A percentile compares a stretch with the other conserved stretches of the same genome.
phyloP scores from a whole-genome alignment of 2,888 invertebrate species.

The Phrixothrix hirtus region DNA sequence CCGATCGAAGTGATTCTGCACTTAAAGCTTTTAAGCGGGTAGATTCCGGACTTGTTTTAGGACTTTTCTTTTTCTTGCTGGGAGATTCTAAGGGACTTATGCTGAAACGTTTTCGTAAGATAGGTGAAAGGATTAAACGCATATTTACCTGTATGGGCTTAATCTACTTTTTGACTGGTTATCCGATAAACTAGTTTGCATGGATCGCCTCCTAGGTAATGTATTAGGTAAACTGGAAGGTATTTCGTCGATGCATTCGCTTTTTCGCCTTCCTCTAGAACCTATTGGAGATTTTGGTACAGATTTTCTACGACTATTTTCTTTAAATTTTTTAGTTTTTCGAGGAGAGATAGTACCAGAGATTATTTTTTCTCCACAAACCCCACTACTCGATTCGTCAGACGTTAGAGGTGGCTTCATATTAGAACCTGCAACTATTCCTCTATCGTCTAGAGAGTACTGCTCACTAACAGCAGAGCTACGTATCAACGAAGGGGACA shows the following conservation, averaged over 20 bases:
- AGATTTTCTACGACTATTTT: constrained; percentile 69
- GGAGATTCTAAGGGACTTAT: constrained; percentile 61
- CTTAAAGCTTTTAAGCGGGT: constrained; percentile 76
- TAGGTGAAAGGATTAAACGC: background rate
- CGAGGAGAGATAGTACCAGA: constrained; percentile 58
- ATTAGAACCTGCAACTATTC: constrained; percentile 15
- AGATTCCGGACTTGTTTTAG: constrained; percentile 55
- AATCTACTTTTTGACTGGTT: constrained; percentile 35
- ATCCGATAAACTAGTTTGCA: constrained; percentile 53
- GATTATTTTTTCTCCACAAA: constrained; percentile 36
- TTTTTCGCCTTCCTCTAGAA: constrained; percentile 48
- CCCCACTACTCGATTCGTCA: constrained; percentile 57
- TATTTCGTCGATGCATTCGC: constrained; percentile 47
- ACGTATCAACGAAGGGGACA: constrained; percentile 42
- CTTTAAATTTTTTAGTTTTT: constrained; percentile 65
- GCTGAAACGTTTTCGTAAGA: constrained; percentile 8
- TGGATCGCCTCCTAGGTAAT: constrained; percentile 65
- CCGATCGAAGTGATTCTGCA: constrained; percentile 85
- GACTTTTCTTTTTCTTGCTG: constrained; percentile 38
- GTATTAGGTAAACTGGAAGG: constrained; percentile 56
- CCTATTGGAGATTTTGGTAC: constrained; percentile 63
- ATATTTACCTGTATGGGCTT: constrained; percentile 49
- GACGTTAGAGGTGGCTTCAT: constrained; percentile 46
- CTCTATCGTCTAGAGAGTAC: constrained; percentile 23
- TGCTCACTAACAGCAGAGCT: constrained; percentile 51